phyloP scores from a whole-genome alignment of 2,797 vertebrate genomes.

The Channallabes apus region DNA sequence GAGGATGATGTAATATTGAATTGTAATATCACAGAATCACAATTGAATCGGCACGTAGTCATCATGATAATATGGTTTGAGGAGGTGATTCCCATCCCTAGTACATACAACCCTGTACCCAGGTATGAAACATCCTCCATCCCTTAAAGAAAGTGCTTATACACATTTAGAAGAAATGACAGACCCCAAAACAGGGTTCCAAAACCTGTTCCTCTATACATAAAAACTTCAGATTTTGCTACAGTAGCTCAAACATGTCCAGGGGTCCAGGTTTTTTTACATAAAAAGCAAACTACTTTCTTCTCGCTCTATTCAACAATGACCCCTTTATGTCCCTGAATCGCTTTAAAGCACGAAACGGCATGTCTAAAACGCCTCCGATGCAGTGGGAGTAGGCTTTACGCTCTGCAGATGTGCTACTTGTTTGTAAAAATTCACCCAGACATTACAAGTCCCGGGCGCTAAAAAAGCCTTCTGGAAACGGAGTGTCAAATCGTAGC shows the following conservation, averaged over 20 bases:
- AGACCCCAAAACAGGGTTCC: not conserved
- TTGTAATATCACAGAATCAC: too few species aligned
- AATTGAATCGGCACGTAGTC: too few species aligned
- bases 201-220: not conserved
- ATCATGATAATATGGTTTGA: too few species aligned
- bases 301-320: not conserved
- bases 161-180: not conserved
- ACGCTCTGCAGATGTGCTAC: not conserved
- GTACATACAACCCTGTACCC: not conserved
- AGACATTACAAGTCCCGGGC: not conserved
- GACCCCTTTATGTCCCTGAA: not conserved
- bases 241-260: not conserved
- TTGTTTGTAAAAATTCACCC: not conserved
- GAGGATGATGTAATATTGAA: too few species aligned
- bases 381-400: not conserved
- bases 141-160: not conserved
- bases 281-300: not conserved
- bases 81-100: too few species aligned
- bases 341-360: not conserved
- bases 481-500: slow-evolving; percentile 3
- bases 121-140: not conserved
- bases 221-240: not conserved
- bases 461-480: not conserved
- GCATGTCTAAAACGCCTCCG: too few species aligned
- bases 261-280: not conserved